Percentiles rank a stretch among this genome's conserved stretches.
phyloP scores from a whole-genome alignment of 2,888 invertebrate genomes.

The Drosophila peninsularis region DNA sequence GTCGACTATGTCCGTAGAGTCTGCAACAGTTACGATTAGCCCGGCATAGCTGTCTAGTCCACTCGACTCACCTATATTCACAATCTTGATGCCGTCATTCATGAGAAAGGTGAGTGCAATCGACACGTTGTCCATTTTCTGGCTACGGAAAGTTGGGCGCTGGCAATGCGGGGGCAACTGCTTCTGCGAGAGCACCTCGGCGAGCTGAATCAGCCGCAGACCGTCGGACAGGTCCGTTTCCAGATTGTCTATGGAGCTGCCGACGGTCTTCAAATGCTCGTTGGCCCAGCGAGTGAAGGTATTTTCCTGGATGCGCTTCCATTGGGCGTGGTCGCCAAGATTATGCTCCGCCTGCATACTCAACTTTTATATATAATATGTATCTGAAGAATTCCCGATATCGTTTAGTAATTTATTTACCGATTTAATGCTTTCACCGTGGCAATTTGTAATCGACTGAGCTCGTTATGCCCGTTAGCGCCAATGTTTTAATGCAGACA shows the following conservation, averaged over 20 bases:
- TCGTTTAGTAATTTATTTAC: neutral
- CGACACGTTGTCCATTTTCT: constrained; percentile 96
- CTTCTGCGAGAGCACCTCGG: constrained; percentile 93
- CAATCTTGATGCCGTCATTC: constrained; percentile 94
- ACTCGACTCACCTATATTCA: constrained; percentile 93
- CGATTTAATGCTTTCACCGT: constrained; percentile 11
- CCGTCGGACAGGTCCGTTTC: constrained; percentile 95
- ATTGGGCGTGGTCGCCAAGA: constrained; percentile 94
- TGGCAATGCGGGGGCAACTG: constrained; percentile 92
- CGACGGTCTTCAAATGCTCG: constrained; percentile 93
- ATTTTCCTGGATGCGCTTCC: constrained; percentile 97
- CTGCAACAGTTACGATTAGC: constrained; percentile 82
- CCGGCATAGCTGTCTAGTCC: neutral
- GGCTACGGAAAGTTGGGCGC: constrained; percentile 93
- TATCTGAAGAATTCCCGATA: constrained; percentile 83
- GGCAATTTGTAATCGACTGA: constrained; percentile 17
- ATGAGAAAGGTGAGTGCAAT: constrained; percentile 94
- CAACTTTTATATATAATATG: constrained; percentile 61
- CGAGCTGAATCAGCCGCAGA: constrained; percentile 89
- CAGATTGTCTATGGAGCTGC: constrained; percentile 91
- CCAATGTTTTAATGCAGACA: neutral
- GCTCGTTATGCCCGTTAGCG: neutral
- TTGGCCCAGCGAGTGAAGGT: constrained; percentile 97
- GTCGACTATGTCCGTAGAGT: constrained; percentile 95
- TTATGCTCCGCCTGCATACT: constrained; percentile 91